A percentile compares a stretch with the other conserved stretches of the same genome.
Evolutionary conservation across 2,113 vertebrate species (phyloP).

Genomic region (Poicephalus meyeri): DNA sequence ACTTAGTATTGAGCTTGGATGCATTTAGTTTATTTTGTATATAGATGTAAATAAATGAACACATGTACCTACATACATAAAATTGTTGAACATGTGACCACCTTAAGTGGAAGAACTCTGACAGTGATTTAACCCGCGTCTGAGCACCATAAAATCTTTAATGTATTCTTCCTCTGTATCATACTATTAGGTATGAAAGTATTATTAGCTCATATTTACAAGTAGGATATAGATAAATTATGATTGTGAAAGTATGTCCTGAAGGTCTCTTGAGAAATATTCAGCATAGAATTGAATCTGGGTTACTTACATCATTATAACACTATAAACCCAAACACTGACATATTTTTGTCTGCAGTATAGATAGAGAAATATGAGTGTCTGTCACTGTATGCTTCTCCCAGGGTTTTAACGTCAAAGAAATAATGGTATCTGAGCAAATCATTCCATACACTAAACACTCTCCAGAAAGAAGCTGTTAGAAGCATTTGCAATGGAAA

Average conservation of each 20-base stretch:
- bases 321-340: background rate
- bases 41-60: background rate
- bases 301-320: background rate
- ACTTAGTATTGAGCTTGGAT: background rate
- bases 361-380: background rate
- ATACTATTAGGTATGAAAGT: background rate
- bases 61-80: background rate
- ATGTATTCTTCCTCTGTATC: background rate
- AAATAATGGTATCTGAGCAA: background rate
- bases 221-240: background rate
- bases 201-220: background rate
- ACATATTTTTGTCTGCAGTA: background rate
- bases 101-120: background rate
- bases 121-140: background rate
- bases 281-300: background rate
- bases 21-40: background rate
- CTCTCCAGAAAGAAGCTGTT: background rate
- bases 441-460: background rate
- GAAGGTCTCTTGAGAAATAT: background rate
- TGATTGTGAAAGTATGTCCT: background rate
- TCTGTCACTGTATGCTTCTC: background rate
- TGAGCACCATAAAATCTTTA: background rate
- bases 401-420: background rate
- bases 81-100: background rate
- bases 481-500: background rate